These are phyloP conservation scores for Hyalella azteca DNA, from an alignment of 2,888 invertebrate genomes.

Conservation along the genomic window DNA sequence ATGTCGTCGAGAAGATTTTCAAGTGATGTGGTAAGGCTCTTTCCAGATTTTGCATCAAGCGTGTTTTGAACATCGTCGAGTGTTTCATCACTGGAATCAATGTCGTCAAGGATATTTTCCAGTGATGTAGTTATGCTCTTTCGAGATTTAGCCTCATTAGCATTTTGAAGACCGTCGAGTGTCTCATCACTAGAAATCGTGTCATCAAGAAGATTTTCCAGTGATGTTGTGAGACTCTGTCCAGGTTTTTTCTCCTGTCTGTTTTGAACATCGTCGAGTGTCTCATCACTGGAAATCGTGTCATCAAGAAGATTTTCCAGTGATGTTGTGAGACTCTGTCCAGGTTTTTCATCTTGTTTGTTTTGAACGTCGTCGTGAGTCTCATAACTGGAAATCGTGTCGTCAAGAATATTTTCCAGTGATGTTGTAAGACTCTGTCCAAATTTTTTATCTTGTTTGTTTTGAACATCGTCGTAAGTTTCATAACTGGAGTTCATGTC, in stretches of 20 bases:
- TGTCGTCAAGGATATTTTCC: background rate
- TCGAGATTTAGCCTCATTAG: background rate
- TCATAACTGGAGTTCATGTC: background rate
- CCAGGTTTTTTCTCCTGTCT: too few species aligned
- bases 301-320: background rate
- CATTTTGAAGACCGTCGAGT: too few species aligned
- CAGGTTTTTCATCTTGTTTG: background rate
- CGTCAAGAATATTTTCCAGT: background rate
- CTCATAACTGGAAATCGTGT: background rate
- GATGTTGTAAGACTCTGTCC: background rate
- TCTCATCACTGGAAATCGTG: background rate
- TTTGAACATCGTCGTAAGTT: background rate
- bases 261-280: too few species aligned
- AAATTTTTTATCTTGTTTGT: background rate
- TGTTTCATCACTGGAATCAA: background rate
- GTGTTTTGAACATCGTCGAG: background rate
- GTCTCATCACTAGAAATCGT: too few species aligned
- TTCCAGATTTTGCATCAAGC: background rate
- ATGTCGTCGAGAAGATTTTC: slow-evolving; percentile 7
- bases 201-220: too few species aligned
- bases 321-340: background rate
- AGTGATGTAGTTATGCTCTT: background rate
- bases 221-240: too few species aligned
- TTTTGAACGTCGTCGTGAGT: background rate
- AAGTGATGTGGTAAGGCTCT: background rate